A percentile compares a stretch with the other conserved stretches of the same genome.
Evolutionary conservation across 1,140 invertebrate genomes (phyloP).

Genomic region (Drosophila guanche): DNA sequence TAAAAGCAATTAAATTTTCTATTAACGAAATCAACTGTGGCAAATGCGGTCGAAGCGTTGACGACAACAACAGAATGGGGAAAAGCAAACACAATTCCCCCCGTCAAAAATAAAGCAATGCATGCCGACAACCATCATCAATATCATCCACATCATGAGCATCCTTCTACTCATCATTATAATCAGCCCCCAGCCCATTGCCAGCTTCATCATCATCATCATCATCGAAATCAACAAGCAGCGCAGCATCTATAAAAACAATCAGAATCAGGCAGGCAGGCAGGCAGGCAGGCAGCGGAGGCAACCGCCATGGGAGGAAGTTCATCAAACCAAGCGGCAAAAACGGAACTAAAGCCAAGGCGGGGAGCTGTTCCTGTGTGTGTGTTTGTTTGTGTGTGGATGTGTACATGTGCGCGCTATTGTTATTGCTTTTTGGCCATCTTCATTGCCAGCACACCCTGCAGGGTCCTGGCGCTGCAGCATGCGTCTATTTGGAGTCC

Average conservation of each 20-base stretch:
- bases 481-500: conserved; percentile 56
- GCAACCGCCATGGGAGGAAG: conserved; percentile 40
- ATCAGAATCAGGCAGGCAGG: conserved; percentile 60
- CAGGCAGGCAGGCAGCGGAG: conserved; percentile 31
- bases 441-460: conserved; percentile 31
- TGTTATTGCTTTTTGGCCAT: conserved; percentile 74
- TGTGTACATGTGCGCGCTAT: conserved; percentile 69
- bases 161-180: conserved; percentile 4
- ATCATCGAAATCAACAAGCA: conserved; percentile 60
- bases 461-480: conserved; percentile 26
- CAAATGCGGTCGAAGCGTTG: conserved; percentile 33
- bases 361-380: conserved; percentile 9
- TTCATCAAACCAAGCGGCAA: conserved; percentile 69
- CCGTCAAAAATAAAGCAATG: conserved; percentile 15
- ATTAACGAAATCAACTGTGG: conserved; percentile 74
- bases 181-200: neutral
- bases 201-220: conserved; percentile 19
- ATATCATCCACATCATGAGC: conserved; percentile 33
- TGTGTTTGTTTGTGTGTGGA: conserved; percentile 20
- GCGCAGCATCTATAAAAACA: conserved; percentile 68
- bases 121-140: conserved; percentile 47
- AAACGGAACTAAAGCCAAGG: conserved; percentile 31
- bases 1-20: conserved; percentile 81
- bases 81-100: neutral
- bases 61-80: conserved; percentile 8